Base-by-base conservation (phyloP, 1,140 invertebrate genomes). In the Brachionus koreanus region DNA sequence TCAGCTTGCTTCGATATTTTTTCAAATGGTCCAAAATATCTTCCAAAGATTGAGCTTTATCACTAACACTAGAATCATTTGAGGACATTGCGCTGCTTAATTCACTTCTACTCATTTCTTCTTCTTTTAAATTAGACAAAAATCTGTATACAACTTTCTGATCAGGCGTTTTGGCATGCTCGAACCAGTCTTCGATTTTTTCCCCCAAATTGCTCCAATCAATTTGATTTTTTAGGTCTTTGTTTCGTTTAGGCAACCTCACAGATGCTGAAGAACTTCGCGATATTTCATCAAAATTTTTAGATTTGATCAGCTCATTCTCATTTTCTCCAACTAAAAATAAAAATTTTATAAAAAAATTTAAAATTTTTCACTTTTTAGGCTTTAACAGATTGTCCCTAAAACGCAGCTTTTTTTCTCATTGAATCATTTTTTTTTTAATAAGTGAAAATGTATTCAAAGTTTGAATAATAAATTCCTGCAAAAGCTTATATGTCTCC, bases 111-210 rank as follows among this genome's bases (percentile, higher is more conserved):
- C 12, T 49, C 7, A 33, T 13, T 35, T 77, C 52, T 35, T 77
- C 75, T 35, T 77, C 52, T 33, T 25, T 77, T 33, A 77, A 19
- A 23, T 49, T 46, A 3, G 29, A n/a, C 46, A 77, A 61, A 61
- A 77, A 77, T 33, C 42, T 52, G 75, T 77, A 77, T 13, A 77
- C 75, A 7, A 77, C 52, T 52, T 61, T 52, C 49, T 77, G 75
- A 39, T 77, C 75, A 25, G 75, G 75, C 13, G 75, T 77, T 25
- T 49, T 77, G 10, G 75, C 75, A n/a, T 33, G 25, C 29, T 77
- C 75, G 10, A 77, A 77, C 75, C 75, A 77, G 23, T 57, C 75
- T 77, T 77, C 39, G 9, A 77, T 77, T 52, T 77, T 77, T 4
- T 77, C 75, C 16, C 43, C 75, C 25, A 77, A 39, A 16, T 77